These are phyloP conservation scores for Sinodicranocentrus sp. DNA, from an alignment of 2,888 invertebrate species.

Conservation along the genomic window DNA sequence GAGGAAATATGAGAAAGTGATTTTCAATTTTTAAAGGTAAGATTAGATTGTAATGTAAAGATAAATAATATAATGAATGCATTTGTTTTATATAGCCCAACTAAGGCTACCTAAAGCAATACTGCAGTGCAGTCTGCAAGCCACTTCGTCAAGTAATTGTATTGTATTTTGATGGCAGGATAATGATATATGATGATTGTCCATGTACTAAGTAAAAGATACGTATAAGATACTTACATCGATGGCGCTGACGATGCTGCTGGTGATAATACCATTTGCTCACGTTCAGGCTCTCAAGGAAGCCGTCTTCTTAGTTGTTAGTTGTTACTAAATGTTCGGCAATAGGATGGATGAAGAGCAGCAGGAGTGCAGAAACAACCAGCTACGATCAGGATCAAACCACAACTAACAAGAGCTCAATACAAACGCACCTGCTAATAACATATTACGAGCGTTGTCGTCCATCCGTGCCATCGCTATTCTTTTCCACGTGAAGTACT, in stretches of 20 bases:
- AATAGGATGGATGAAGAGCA: conserved; percentile 42
- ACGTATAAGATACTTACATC: conserved; percentile 47
- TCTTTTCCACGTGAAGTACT: conserved; percentile 30
- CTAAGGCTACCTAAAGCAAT: no score
- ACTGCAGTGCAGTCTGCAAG: not conserved
- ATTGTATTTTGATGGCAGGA: not conserved
- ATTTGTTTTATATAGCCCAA: no score
- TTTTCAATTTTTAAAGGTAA: no score
- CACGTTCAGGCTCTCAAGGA: conserved; percentile 9
- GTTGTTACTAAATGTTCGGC: conserved; percentile 13
- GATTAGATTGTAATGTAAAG: no score
- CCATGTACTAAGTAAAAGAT: not conserved
- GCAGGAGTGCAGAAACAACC: conserved; percentile 67
- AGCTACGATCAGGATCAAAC: conserved; percentile 73
- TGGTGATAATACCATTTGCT: conserved; percentile 20
- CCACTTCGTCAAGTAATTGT: no score
- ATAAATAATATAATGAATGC: no score
- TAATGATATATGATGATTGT: not conserved
- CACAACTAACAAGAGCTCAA: conserved; percentile 73
- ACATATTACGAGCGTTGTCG: conserved; percentile 57
- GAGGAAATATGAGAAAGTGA: no score
- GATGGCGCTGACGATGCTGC: conserved; percentile 45
- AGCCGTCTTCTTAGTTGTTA: conserved; percentile 13
- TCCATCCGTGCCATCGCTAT: conserved; percentile 46
- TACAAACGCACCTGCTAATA: conserved; percentile 73